phyloP scores from a whole-genome alignment of 2,797 vertebrate genomes.

The Parotocinclus haroldoi region DNA sequence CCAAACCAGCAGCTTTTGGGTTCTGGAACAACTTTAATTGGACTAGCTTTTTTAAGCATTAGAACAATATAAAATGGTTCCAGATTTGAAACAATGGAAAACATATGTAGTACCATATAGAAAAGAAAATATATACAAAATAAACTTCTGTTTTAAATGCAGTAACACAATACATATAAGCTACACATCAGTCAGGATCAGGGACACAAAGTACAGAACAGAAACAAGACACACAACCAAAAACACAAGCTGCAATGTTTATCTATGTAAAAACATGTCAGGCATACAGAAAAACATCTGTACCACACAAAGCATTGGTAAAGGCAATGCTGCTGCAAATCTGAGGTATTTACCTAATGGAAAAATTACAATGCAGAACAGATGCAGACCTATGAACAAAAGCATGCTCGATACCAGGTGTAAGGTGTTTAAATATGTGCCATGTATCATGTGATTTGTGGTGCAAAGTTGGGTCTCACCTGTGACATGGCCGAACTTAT shows the following conservation, averaged over 20 bases:
- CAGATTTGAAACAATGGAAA: too few species aligned
- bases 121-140: constrained; percentile 1
- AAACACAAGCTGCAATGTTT: not conserved
- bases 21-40: too few species aligned
- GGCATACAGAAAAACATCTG: not conserved
- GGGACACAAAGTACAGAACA: too few species aligned
- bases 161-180: too few species aligned
- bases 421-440: not conserved
- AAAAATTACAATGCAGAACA: not conserved
- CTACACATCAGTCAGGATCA: not conserved
- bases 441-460: not conserved
- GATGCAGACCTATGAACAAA: not conserved
- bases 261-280: constrained; percentile 7
- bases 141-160: too few species aligned
- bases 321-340: not conserved
- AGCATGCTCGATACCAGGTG: not conserved
- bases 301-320: constrained; percentile 7
- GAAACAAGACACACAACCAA: too few species aligned
- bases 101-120: not conserved
- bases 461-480: constrained; percentile 29
- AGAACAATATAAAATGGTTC: too few species aligned
- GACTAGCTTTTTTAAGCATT: too few species aligned
- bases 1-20: too few species aligned
- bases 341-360: constrained; percentile 4
- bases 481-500: constrained; percentile 33